Percentiles rank a stretch among this genome's conserved stretches.
Evolutionary conservation across 1,140 invertebrate genomes (phyloP).

Genomic region (Pachypeltis micranthus): DNA sequence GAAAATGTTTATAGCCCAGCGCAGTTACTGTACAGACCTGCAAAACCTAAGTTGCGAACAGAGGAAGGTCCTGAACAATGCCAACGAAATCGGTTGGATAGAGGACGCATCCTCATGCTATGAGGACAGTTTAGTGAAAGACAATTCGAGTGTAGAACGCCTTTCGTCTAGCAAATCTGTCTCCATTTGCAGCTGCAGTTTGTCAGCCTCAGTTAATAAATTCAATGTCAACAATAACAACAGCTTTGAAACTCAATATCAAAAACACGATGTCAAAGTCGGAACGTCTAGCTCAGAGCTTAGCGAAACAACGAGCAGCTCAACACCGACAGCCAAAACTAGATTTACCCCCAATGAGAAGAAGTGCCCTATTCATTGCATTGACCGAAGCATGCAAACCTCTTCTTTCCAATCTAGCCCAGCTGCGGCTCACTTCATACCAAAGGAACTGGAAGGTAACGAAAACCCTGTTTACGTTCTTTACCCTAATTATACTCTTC

Average conservation of each 20-base stretch:
- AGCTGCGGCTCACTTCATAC: neutral
- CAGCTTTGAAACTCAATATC: constrained; percentile 26
- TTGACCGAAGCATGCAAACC: constrained; percentile 62
- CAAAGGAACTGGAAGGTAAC: constrained; percentile 26
- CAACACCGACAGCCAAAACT: neutral
- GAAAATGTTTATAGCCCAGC: constrained; percentile 77
- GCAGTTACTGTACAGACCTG: constrained; percentile 16
- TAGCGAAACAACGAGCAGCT: constrained; percentile 12
- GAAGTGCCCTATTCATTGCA: constrained; percentile 43
- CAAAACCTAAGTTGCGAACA: neutral
- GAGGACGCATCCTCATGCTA: constrained; percentile 24
- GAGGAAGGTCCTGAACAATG: neutral
- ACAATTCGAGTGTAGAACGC: constrained; percentile 16
- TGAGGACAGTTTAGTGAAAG: constrained; percentile 33
- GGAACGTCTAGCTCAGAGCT: constrained; percentile 12
- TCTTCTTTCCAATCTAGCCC: constrained; percentile 29
- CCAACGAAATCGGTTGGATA: constrained; percentile 10
- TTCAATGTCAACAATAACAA: constrained; percentile 41
- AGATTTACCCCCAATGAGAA: constrained; percentile 1
- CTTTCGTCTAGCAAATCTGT: constrained; percentile 19
- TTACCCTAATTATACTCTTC: constrained; percentile 83
- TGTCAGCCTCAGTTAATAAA: constrained; percentile 19
- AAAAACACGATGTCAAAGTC: constrained; percentile 18
- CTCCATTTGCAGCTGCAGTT: constrained; percentile 24
- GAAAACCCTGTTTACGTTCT: constrained; percentile 73